Evolutionary conservation across 2,888 invertebrate species (phyloP), one percentile per base, ranked within the genome.

Genomic region (Dugesia japonica): DNA sequence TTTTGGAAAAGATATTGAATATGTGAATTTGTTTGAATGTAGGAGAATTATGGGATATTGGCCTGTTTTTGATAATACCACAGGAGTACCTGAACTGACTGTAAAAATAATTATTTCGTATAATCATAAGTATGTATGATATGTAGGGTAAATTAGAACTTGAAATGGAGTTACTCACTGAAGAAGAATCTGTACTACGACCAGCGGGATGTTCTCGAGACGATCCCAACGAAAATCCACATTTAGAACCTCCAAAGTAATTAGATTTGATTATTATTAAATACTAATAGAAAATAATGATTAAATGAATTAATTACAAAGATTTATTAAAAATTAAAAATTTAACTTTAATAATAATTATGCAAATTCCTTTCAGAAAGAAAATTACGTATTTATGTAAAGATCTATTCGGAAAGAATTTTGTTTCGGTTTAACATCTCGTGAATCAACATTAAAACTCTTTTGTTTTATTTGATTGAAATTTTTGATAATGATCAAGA

Each of bases 1-100:
- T 0, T 26, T 33, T n/a, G 42, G 73, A 23, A 38, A 1, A 28
- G 79, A 79, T 38, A 79, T 74, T 31, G 79, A 89, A 0, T 90
- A 91, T 7, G 88, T 92, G 0, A 92, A 91, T 82, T 89, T 93
- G 80, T 94, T 94, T 85, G 92, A 93, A 81, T 91, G 91, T 82
- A 91, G 91, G 83, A 87, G 92, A 26, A 89, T 92, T 0, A 89
- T 90, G 81, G 94, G 92, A 20, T 93, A 91, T 91, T 94, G 93
- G 93, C 93, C 93, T 0, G 83, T 81, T 71, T 91, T 91, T 83
- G 91, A 89, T 81, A 23, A 56, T 56, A 23, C 23, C 4, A 56
- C 56, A 13, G 56, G 56, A 4, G 56, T 56, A 9, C 9, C 56
- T 20, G 56, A 56, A 56, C 17, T 56, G 17, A 56, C 56, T 20